phyloP scores from a whole-genome alignment of 1,140 invertebrate species.

The Orchestia grillus region DNA sequence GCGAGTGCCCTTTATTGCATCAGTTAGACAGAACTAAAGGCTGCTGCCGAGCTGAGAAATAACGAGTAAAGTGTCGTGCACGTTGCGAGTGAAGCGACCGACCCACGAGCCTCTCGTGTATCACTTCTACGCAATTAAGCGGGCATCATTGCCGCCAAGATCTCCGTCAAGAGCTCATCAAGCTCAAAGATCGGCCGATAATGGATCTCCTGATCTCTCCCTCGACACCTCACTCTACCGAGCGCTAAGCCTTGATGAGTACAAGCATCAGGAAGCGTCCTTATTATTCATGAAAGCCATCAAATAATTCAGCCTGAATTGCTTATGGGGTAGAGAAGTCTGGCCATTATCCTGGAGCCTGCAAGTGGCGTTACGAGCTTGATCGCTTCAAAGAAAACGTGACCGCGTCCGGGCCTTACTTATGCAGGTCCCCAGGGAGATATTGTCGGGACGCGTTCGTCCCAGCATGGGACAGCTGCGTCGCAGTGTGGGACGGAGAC shows the following conservation, averaged over 20 bases:
- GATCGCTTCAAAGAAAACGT: background rate
- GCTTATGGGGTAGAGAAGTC: background rate
- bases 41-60: background rate
- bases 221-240: background rate
- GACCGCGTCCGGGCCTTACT: background rate
- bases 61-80: background rate
- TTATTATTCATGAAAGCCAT: conserved; percentile 1
- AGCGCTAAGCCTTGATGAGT: background rate
- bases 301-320: conserved; percentile 1
- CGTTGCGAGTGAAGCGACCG: background rate
- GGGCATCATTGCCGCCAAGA: background rate
- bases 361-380: background rate
- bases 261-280: conserved; percentile 5
- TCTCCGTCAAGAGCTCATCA: background rate
- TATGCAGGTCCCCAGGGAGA: background rate
- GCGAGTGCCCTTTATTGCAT: background rate
- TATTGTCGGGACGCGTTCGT: background rate
- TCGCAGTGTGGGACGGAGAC: background rate
- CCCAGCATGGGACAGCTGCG: background rate
- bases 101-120: background rate
- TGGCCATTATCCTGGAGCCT: background rate
- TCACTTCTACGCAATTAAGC: background rate
- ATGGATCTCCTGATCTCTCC: background rate
- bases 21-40: background rate
- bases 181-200: background rate